Conservation (phyloP, 35 echinoderm and acorn worm genomes). For the Heliocidaris erythrogramma region DNA sequence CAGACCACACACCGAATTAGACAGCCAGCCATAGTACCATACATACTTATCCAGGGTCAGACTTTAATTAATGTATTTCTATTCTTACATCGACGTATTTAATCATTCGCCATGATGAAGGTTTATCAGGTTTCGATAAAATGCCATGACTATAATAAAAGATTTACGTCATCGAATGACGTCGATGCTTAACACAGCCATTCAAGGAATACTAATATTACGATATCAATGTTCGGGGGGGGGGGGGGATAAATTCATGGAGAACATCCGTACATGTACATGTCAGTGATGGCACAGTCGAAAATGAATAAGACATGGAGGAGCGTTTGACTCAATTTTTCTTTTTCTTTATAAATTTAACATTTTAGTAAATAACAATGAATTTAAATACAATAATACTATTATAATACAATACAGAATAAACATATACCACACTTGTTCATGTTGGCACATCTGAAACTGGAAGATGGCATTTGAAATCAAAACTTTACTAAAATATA, state of each 20-base stretch:
- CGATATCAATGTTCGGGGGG: too few species aligned
- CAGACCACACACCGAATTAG: too few species aligned
- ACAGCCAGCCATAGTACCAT: too few species aligned
- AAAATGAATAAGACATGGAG: too few species aligned
- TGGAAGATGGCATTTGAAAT: not conserved
- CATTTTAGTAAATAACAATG: not conserved
- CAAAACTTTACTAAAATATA: not conserved
- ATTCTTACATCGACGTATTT: too few species aligned
- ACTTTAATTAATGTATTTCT: too few species aligned
- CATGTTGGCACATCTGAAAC: not conserved
- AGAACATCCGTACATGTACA: too few species aligned
- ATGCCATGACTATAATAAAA: not conserved
- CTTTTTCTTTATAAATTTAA: not conserved
- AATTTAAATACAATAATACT: not conserved
- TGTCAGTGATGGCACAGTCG: too few species aligned
- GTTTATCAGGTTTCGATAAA: not conserved
- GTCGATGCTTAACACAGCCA: not conserved
- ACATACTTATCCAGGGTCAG: too few species aligned
- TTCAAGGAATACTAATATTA: not conserved
- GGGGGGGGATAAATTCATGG: too few species aligned
- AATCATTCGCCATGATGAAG: too few species aligned
- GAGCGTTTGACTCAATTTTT: too few species aligned
- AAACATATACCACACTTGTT: not conserved
- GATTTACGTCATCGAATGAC: not conserved
- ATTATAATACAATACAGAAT: not conserved